Conservation (phyloP, 1,140 invertebrate species). For the Nautilus pompilius region DNA sequence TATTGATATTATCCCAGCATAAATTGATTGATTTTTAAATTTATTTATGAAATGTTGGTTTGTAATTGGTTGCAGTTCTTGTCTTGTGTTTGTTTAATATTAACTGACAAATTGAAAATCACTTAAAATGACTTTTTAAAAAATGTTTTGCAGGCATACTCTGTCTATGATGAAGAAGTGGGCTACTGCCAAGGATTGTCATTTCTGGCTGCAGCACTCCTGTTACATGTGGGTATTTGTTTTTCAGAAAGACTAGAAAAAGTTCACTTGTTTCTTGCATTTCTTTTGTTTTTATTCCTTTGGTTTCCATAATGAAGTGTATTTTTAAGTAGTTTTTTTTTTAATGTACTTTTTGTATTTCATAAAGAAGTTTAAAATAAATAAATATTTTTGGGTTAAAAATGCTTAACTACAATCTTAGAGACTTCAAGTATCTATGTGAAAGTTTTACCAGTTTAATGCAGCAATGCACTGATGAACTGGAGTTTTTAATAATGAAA, state of each 20-base stretch:
- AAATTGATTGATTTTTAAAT: background rate
- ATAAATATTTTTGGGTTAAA: too few species aligned
- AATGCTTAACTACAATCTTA: too few species aligned
- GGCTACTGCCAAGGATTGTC: slow-evolving; percentile 98
- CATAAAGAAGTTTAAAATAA: too few species aligned
- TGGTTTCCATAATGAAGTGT: background rate
- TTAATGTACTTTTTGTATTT: background rate
- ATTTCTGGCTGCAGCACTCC: slow-evolving; percentile 90
- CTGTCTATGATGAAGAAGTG: slow-evolving; percentile 94
- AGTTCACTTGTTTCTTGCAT: background rate
- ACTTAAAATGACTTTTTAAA: background rate
- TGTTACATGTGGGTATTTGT: slow-evolving; percentile 80
- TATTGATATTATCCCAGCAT: too few species aligned
- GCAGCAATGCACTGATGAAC: too few species aligned
- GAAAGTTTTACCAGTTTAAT: too few species aligned
- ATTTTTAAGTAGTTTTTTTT: background rate
- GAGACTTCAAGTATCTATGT: too few species aligned
- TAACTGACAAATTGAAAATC: too few species aligned
- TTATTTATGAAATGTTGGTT: background rate
- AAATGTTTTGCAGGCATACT: slow-evolving; percentile 71
- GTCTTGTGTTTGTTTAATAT: too few species aligned
- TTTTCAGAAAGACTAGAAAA: background rate
- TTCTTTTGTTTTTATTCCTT: background rate
- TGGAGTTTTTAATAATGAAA: too few species aligned
- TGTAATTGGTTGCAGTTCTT: too few species aligned